phyloP scores from a whole-genome alignment of 1,140 invertebrate species.

The Drosophila ficusphila region DNA sequence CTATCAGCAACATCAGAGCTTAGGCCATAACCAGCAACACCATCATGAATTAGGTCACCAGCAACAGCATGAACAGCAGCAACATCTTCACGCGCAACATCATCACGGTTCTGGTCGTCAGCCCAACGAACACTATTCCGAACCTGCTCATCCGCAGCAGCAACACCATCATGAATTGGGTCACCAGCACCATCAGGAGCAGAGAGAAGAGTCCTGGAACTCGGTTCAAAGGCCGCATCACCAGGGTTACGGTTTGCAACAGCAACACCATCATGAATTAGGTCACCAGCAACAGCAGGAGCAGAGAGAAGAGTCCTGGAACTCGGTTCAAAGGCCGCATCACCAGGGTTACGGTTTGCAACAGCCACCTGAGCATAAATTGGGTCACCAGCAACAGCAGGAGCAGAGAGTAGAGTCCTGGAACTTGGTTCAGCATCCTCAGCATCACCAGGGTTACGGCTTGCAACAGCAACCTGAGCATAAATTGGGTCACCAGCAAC shows the following conservation, averaged over 20 bases:
- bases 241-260: too few relatives aligned
- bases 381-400: neutral
- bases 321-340: too few relatives aligned
- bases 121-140: constrained; percentile 4
- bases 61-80: constrained; percentile 2
- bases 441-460: too few relatives aligned
- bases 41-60: neutral
- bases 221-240: too few relatives aligned
- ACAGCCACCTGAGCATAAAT: neutral
- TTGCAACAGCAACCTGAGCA: neutral
- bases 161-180: neutral
- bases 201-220: neutral
- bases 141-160: neutral
- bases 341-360: too few relatives aligned
- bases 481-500: neutral
- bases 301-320: neutral
- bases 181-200: neutral
- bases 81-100: neutral
- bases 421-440: neutral
- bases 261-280: neutral
- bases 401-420: neutral
- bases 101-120: neutral
- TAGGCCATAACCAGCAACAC: neutral
- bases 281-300: neutral
- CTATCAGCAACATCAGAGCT: neutral